Base-by-base conservation (phyloP, 2,113 vertebrate species). In the Tragelaphus strepsiceros region DNA sequence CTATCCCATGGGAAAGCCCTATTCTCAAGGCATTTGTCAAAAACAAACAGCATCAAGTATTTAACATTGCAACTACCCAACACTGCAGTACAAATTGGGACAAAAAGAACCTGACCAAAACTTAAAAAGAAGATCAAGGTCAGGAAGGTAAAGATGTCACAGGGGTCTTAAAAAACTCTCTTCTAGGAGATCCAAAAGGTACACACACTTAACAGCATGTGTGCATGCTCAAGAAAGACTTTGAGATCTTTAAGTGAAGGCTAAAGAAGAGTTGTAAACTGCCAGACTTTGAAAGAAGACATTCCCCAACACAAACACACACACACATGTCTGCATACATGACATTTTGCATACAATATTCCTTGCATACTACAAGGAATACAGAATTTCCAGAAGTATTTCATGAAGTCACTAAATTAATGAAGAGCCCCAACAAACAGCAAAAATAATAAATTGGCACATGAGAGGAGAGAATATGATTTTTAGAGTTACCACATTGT, bases 291-390 rank as follows among this genome's bases (percentile, higher is more conserved):
- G 61, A 88, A 64, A 16, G 46, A 88, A 53, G 46, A 15, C 86
- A 15, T n/a, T 14, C 12, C 26, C 26, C 39, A 62, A 21, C 10
- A 4, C 35, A 58, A 39, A 19, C 19, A 67, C 16, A 3, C 28
- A 30, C 39, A 67, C 3, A 17, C 16, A n/a, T 0, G 2, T 19
- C 19, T 71, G n/a, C 64, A 35, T 6, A n/a, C 2, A 22, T 0
- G 3, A 28, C 14, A 39, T 35, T 84, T 58, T 84, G 32, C 30
- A 82, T n/a, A 82, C 2, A 13, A n/a, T n/a, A n/a, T 82, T 82
- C 51, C 30, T 58, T 58, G 82, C n/a, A 56, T 39, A 84, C 82
- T 84, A 43, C n/a, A 84, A 58, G 35, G n/a, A 84, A 84, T 58
- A 35, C 82, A 59, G 14, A 84, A 58, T 84, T 58, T 58, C 16